Conservation (phyloP, 2,888 invertebrate genomes). For the Andrena hattorfiana region DNA sequence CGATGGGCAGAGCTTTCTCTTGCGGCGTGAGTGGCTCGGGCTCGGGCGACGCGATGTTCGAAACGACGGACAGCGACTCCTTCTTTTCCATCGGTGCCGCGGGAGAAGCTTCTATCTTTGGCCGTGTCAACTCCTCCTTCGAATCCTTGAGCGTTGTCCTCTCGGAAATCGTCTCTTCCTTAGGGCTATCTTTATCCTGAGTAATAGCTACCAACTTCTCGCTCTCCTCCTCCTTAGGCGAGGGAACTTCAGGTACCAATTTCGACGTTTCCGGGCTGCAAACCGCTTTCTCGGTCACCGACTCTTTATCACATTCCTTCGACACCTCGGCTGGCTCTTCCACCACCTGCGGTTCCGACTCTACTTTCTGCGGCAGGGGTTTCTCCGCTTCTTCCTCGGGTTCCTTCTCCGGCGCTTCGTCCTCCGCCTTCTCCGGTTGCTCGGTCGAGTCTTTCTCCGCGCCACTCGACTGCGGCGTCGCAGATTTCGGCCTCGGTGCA, state of each 20-base stretch:
- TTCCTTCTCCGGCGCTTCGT: slow-evolving; percentile 77
- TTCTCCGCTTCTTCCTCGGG: slow-evolving; percentile 70
- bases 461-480: slow-evolving; percentile 60
- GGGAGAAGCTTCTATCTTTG: slow-evolving; percentile 66
- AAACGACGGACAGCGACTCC: slow-evolving; percentile 34
- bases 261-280: slow-evolving; percentile 66
- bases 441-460: slow-evolving; percentile 58
- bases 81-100: slow-evolving; percentile 57
- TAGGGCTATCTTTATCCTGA: slow-evolving; percentile 83
- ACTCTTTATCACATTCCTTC: slow-evolving; percentile 64
- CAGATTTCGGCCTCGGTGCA: slow-evolving; percentile 72
- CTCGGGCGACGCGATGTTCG: slow-evolving; percentile 62
- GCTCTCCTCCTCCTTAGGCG: slow-evolving; percentile 66
- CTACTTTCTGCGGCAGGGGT: slow-evolving; percentile 68
- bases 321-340: slow-evolving; percentile 50
- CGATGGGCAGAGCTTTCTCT: slow-evolving; percentile 70
- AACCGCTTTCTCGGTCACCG: slow-evolving; percentile 57
- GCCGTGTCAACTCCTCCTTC: slow-evolving; percentile 77
- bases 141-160: slow-evolving; percentile 81
- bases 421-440: slow-evolving; percentile 70
- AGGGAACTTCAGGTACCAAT: slow-evolving; percentile 66
- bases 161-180: slow-evolving; percentile 85
- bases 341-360: slow-evolving; percentile 75
- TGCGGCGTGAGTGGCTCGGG: slow-evolving; percentile 73
- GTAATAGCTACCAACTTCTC: slow-evolving; percentile 61